phyloP scores from a whole-genome alignment of 2,797 vertebrate genomes.

The Dicrostonyx torquatus region DNA sequence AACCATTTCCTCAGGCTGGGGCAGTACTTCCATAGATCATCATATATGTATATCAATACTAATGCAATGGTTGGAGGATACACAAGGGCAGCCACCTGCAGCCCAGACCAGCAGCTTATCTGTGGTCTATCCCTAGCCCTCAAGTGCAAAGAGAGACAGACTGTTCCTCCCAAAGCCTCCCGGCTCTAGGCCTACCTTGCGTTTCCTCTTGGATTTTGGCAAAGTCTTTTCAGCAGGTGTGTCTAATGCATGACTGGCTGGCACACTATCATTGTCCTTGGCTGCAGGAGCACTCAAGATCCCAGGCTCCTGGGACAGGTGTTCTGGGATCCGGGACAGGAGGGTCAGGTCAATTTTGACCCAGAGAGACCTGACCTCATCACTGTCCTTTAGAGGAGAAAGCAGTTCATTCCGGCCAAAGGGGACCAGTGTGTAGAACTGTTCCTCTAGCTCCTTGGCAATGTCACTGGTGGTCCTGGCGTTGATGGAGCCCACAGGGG shows the following conservation, averaged over 20 bases:
- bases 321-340: slow-evolving; percentile 92
- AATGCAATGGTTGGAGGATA: background rate
- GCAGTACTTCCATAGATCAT: background rate
- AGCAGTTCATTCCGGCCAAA: slow-evolving; percentile 94
- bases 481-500: slow-evolving; percentile 83
- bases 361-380: slow-evolving; percentile 94
- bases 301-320: slow-evolving; percentile 83
- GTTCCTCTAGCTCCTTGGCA: slow-evolving; percentile 89
- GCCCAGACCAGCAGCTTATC: background rate
- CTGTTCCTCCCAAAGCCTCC: background rate
- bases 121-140: background rate
- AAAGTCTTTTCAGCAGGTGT: slow-evolving; percentile 84
- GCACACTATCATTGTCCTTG: slow-evolving; percentile 86
- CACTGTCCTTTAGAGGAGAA: slow-evolving; percentile 88
- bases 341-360: slow-evolving; percentile 97
- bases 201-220: slow-evolving; percentile 93
- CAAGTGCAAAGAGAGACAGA: background rate
- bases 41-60: too few species aligned
- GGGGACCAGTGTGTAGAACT: slow-evolving; percentile 97
- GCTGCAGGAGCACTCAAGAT: slow-evolving; percentile 74
- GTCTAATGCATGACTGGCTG: slow-evolving; percentile 77
- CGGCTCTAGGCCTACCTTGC: slow-evolving; percentile 89
- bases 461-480: slow-evolving; percentile 87
- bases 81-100: too few species aligned
- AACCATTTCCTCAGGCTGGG: background rate